phyloP scores from a whole-genome alignment of 2,113 vertebrate species.

The Bubo scandiacus region DNA sequence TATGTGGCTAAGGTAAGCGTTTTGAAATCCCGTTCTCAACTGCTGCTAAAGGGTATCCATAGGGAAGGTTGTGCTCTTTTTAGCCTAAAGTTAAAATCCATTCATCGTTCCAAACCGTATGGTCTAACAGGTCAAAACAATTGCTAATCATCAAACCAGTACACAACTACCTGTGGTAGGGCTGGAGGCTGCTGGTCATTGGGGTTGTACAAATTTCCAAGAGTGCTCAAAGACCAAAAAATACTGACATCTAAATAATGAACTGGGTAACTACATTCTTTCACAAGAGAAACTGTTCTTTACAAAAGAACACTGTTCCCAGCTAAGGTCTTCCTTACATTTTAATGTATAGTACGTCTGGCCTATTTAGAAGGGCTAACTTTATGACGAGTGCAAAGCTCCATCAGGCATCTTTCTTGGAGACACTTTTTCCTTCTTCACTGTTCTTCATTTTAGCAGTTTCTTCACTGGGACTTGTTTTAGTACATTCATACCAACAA shows the following conservation, averaged over 20 bases:
- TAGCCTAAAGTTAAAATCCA: background rate
- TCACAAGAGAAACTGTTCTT: background rate
- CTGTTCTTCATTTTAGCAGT: background rate
- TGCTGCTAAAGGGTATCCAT: background rate
- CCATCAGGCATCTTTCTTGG: background rate
- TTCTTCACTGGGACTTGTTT: background rate
- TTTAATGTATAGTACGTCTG: background rate
- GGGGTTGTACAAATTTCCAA: background rate
- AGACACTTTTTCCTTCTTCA: background rate
- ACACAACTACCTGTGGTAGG: rapidly evolving
- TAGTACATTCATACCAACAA: background rate
- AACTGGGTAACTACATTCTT: background rate
- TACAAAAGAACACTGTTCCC: background rate
- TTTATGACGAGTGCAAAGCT: background rate
- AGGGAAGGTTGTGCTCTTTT: background rate
- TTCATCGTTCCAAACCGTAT: background rate
- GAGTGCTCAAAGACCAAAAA: background rate
- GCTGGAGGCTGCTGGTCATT: background rate
- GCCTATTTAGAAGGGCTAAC: background rate
- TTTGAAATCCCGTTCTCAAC: background rate
- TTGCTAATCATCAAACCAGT: background rate
- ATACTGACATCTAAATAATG: background rate
- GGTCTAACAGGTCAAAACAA: background rate
- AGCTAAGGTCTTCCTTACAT: background rate
- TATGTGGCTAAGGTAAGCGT: constrained; percentile 84